Percentiles rank a stretch among this genome's conserved stretches.
phyloP scores from a whole-genome alignment of 2,888 invertebrate species.

The Arrhopalites spinosus region DNA sequence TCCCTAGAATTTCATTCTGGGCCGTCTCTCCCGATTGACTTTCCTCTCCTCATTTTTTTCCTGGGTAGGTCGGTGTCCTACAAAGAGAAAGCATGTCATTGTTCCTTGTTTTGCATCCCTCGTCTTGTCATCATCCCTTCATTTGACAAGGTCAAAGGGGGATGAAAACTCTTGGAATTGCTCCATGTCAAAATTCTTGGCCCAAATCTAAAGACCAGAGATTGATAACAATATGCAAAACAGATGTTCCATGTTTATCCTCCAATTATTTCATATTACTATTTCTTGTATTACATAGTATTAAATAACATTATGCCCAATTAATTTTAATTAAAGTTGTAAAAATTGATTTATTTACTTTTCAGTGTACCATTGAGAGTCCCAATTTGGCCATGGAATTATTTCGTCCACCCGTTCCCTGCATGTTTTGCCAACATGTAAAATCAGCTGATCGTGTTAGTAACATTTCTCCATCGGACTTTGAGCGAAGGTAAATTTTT shows the following conservation, averaged over 20 bases:
- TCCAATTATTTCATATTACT: too few species aligned
- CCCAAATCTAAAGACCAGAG: too few species aligned
- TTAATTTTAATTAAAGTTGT: neutral
- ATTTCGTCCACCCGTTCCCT: slow-evolving; percentile 54
- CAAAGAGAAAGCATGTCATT: neutral
- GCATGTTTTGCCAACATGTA: slow-evolving; percentile 52
- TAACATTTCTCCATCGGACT: slow-evolving; percentile 52
- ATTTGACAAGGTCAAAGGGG: too few species aligned
- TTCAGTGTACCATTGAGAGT: slow-evolving; percentile 55
- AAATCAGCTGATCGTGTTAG: slow-evolving; percentile 50
- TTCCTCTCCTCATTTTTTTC: neutral
- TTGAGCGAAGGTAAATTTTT: slow-evolving; percentile 52
- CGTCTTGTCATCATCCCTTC: too few species aligned
- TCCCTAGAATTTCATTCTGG: neutral
- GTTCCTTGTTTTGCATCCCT: neutral
- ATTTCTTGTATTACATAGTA: neutral
- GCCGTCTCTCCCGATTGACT: neutral
- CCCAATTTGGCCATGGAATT: slow-evolving; percentile 54
- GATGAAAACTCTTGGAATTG: too few species aligned
- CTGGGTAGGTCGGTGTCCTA: too few species aligned
- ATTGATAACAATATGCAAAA: too few species aligned
- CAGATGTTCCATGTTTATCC: too few species aligned
- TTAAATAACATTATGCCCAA: neutral
- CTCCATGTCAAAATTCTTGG: too few species aligned
- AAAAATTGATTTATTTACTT: neutral